phyloP scores from a whole-genome alignment of 2,113 vertebrate species.

The Craseonycteris thonglongyai region DNA sequence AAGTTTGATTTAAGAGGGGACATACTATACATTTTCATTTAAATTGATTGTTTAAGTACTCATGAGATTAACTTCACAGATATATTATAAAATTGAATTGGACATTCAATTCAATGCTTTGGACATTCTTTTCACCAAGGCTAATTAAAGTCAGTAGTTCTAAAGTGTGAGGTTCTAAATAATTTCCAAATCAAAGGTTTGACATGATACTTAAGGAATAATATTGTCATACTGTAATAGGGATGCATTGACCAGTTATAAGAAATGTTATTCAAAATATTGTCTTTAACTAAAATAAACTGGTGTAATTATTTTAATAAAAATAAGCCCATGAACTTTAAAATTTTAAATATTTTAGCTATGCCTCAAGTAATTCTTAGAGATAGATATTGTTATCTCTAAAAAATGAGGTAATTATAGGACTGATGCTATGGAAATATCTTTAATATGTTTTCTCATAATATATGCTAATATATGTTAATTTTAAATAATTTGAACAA shows the following conservation, averaged over 20 bases:
- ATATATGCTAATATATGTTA: conserved; percentile 15
- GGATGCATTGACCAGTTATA: neutral
- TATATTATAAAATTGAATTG: conserved; percentile 18
- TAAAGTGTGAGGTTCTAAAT: conserved; percentile 2
- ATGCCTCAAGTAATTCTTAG: neutral
- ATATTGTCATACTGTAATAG: neutral
- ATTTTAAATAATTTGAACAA: neutral
- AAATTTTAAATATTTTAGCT: neutral
- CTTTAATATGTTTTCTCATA: conserved; percentile 23
- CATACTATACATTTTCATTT: neutral
- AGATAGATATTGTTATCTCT: neutral
- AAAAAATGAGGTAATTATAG: conserved; percentile 32
- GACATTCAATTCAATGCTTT: no score
- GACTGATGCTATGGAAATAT: neutral
- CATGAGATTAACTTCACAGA: neutral
- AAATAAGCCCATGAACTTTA: conserved; percentile 4
- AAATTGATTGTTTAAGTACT: neutral
- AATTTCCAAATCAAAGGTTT: neutral
- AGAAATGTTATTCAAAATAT: neutral
- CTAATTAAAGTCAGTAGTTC: neutral
- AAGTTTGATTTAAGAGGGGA: neutral
- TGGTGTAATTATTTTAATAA: conserved; percentile 25
- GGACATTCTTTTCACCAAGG: neutral
- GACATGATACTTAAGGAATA: neutral
- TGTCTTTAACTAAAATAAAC: neutral